A percentile compares a stretch with the other conserved stretches of the same genome.
These are phyloP conservation scores for Copsychus sechellarum DNA, from an alignment of 2,113 vertebrate genomes.

Conservation along the genomic window DNA sequence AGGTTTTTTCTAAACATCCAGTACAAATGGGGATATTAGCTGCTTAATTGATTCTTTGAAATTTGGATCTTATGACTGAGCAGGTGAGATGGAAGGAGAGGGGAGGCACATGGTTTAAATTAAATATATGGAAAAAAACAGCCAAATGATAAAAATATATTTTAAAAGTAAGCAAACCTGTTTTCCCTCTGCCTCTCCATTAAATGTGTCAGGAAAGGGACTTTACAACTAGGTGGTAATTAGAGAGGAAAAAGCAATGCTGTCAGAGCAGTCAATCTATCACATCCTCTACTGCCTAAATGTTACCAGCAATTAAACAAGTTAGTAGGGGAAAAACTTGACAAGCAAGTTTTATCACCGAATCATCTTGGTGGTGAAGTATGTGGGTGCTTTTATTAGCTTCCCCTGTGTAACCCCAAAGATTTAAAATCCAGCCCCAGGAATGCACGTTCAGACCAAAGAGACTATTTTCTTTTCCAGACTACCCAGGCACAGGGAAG, in stretches of 20 bases:
- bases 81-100: background rate
- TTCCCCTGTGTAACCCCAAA: background rate
- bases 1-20: constrained; percentile 26
- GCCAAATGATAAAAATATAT: constrained; percentile 45
- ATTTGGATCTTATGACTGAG: background rate
- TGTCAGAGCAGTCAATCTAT: constrained; percentile 38
- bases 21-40: background rate
- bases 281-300: constrained; percentile 8
- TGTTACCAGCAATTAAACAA: constrained; percentile 36
- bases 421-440: background rate
- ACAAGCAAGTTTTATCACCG: constrained; percentile 36
- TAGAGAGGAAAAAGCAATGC: constrained; percentile 45
- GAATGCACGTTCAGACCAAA: background rate
- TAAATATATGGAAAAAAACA: background rate
- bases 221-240: constrained; percentile 53
- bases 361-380: background rate
- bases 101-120: constrained; percentile 31
- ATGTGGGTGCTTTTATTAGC: background rate
- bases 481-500: background rate
- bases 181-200: constrained; percentile 36
- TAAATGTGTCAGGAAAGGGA: constrained; percentile 55
- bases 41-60: background rate
- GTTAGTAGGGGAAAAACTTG: constrained; percentile 8
- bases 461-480: background rate
- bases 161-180: constrained; percentile 47